These are phyloP conservation scores for Calliopum simillimum DNA, from an alignment of 2,888 invertebrate species.

Conservation along the genomic window DNA sequence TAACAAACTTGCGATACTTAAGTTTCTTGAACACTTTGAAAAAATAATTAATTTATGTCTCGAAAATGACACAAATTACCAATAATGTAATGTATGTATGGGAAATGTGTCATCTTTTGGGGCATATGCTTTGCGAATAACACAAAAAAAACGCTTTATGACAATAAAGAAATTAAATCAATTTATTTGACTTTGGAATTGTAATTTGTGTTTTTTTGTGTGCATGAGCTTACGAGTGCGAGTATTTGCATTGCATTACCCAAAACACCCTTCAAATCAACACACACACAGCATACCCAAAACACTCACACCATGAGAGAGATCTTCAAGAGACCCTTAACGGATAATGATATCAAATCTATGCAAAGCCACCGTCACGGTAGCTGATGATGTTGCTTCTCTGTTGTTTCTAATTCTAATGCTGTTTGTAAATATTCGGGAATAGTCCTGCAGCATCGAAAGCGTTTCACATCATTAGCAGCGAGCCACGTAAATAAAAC, in stretches of 20 bases:
- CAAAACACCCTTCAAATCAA: not conserved
- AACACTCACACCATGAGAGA: not conserved
- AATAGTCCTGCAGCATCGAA: not conserved
- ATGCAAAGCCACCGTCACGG: slow-evolving; percentile 20
- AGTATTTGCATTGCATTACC: slow-evolving; percentile 19
- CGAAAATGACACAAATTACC: too few relatives aligned
- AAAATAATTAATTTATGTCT: too few relatives aligned
- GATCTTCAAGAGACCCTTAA: not conserved
- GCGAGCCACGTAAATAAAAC: slow-evolving; percentile 21
- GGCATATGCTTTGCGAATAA: too few relatives aligned
- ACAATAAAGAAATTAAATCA: slow-evolving; percentile 4
- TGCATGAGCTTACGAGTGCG: too few relatives aligned
- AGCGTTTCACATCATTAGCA: slow-evolving; percentile 27
- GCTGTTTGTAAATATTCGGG: not conserved
- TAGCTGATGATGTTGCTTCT: not conserved
- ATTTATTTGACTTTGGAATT: slow-evolving; percentile 30
- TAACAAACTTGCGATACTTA: too few relatives aligned
- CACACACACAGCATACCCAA: not conserved
- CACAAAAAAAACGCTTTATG: too few relatives aligned
- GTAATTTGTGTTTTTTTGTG: slow-evolving; percentile 21
- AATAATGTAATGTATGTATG: too few relatives aligned
- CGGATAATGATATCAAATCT: slow-evolving; percentile 37
- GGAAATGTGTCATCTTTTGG: too few relatives aligned
- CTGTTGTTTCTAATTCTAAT: slow-evolving; percentile 5
- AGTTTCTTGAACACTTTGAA: too few relatives aligned